phyloP scores from a whole-genome alignment of 2,113 vertebrate species.

The Phyllopteryx taeniolatus region DNA sequence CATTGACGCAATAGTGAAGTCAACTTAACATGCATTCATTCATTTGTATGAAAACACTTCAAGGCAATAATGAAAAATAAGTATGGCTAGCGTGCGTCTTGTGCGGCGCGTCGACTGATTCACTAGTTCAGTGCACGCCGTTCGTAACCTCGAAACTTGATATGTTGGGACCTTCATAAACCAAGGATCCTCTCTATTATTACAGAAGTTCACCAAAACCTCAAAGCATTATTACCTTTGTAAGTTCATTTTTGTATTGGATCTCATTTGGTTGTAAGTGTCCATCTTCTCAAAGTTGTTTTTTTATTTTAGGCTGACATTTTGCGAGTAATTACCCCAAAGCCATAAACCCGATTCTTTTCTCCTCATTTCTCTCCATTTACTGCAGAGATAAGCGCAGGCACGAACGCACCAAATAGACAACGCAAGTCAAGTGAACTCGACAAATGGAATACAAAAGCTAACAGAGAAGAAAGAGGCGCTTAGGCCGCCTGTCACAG shows the following conservation, averaged over 20 bases:
- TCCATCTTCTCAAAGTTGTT: neutral
- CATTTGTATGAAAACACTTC: no score
- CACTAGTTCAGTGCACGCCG: no score
- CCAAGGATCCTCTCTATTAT: no score
- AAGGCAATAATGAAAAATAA: no score
- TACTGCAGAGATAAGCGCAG: constrained; percentile 55
- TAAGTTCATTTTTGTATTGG: neutral
- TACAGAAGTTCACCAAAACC: neutral
- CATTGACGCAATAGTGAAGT: no score
- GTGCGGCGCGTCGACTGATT: no score
- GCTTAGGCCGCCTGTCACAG: constrained; percentile 77
- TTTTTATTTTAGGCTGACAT: constrained; percentile 1
- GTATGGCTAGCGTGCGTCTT: no score
- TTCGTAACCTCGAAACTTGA: no score
- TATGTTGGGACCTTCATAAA: no score
- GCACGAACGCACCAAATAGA: constrained; percentile 67
- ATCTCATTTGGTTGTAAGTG: neutral
- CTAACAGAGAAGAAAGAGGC: constrained; percentile 81
- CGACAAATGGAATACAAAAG: constrained; percentile 79
- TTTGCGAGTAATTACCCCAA: constrained; percentile 30
- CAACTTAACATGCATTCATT: no score
- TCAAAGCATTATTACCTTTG: neutral
- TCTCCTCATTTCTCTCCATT: constrained; percentile 31
- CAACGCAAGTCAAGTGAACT: constrained; percentile 71
- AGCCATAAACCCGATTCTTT: constrained; percentile 15